Evolutionary conservation across 2,888 invertebrate genomes (phyloP).

Genomic region (Pterobdella sp.): DNA sequence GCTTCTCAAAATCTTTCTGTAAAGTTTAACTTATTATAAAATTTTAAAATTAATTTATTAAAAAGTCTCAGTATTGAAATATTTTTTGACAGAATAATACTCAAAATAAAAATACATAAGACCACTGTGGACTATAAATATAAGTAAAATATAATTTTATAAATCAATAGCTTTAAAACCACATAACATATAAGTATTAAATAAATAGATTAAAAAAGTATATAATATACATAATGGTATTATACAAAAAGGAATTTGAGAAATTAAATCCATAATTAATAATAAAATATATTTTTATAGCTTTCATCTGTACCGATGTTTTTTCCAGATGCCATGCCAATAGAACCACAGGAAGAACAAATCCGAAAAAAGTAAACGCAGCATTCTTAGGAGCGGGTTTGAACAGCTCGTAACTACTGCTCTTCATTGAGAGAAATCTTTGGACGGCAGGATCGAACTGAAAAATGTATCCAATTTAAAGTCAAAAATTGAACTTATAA

Average conservation of each 20-base stretch:
- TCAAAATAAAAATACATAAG: no score
- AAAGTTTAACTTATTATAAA: slow-evolving; percentile 26
- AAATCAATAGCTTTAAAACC: no score
- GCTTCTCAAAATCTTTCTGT: slow-evolving; percentile 38
- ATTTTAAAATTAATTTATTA: neutral
- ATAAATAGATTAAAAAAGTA: no score
- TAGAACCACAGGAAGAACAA: slow-evolving; percentile 38
- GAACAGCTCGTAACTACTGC: slow-evolving; percentile 62
- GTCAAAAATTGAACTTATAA: neutral
- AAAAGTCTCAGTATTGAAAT: no score
- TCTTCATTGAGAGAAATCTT: slow-evolving; percentile 66
- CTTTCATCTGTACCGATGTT: slow-evolving; percentile 29
- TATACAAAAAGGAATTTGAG: neutral
- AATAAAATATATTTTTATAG: no score
- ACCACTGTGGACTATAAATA: no score
- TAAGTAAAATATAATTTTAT: no score
- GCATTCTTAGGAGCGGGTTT: slow-evolving; percentile 60
- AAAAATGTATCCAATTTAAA: neutral
- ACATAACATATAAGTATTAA: slow-evolving; percentile 3
- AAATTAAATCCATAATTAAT: neutral
- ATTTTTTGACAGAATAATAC: no score
- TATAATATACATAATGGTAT: no score
- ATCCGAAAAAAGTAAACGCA: slow-evolving; percentile 53
- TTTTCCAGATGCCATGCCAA: slow-evolving; percentile 31
- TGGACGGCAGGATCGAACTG: slow-evolving; percentile 75